phyloP scores from a whole-genome alignment of 2,888 invertebrate genomes.

The Sinelater perroti region DNA sequence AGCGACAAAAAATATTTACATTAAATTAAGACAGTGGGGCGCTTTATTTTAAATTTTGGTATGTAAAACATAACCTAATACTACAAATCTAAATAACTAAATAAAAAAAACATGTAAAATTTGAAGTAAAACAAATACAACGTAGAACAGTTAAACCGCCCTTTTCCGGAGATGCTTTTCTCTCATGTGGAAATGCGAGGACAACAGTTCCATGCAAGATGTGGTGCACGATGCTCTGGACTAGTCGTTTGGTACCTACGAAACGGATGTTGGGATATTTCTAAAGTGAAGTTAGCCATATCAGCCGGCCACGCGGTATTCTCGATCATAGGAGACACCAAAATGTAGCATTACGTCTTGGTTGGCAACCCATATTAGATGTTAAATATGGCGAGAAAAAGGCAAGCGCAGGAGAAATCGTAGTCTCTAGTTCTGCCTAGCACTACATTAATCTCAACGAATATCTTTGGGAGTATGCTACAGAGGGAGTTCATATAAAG shows the following conservation, averaged over 20 bases:
- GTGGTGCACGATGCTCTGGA: slow-evolving; percentile 72
- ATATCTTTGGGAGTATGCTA: slow-evolving; percentile 65
- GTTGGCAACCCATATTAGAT: slow-evolving; percentile 71
- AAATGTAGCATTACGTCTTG: slow-evolving; percentile 66
- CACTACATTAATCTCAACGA: slow-evolving; percentile 68
- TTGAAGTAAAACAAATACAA: too few species aligned
- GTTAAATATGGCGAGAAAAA: slow-evolving; percentile 63
- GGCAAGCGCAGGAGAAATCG: slow-evolving; percentile 68
- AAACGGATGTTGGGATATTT: slow-evolving; percentile 69
- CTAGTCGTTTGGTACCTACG: slow-evolving; percentile 69
- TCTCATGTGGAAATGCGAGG: slow-evolving; percentile 71
- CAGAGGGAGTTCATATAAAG: slow-evolving; percentile 65
- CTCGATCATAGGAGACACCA: slow-evolving; percentile 65
- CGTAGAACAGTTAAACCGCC: too few species aligned
- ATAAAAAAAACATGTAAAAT: too few species aligned
- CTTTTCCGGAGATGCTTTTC: slow-evolving; percentile 74
- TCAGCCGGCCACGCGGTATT: slow-evolving; percentile 68
- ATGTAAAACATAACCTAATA: too few species aligned
- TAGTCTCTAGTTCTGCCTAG: slow-evolving; percentile 69
- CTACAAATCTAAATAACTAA: too few species aligned
- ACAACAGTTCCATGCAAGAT: slow-evolving; percentile 66
- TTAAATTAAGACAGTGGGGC: too few species aligned
- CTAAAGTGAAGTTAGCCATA: slow-evolving; percentile 70
- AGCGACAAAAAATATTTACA: too few species aligned
- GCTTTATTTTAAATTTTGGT: too few species aligned